phyloP scores from a whole-genome alignment of 2,797 vertebrate species.

The Meda fulgida region DNA sequence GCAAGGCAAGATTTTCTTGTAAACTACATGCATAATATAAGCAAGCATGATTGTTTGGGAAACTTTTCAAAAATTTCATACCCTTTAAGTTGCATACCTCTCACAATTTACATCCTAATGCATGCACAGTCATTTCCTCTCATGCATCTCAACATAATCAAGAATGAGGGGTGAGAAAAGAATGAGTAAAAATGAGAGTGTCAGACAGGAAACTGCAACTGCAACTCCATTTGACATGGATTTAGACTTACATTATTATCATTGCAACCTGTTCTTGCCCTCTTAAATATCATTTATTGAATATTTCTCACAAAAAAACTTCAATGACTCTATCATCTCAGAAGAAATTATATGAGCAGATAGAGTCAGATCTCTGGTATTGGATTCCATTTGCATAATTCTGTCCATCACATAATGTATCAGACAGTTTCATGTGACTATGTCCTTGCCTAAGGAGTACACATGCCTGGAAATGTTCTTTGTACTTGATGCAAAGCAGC shows the following conservation, averaged over 20 bases:
- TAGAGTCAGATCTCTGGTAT: background rate
- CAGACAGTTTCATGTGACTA: background rate
- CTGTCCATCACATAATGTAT: background rate
- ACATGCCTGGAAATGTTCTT: background rate
- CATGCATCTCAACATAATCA: background rate
- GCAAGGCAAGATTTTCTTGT: background rate
- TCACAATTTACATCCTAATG: conserved; percentile 20
- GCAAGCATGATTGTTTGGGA: conserved; percentile 14
- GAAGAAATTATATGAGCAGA: background rate
- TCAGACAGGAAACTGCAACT: conserved; percentile 48
- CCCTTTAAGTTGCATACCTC: background rate
- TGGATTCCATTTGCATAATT: background rate
- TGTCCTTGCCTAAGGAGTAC: background rate
- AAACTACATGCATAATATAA: background rate
- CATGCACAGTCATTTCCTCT: conserved; percentile 30
- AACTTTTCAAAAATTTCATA: background rate
- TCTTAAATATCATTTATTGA: background rate
- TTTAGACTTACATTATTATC: background rate
- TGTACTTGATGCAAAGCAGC: conserved; percentile 8
- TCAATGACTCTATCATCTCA: background rate
- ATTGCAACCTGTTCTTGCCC: background rate
- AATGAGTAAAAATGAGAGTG: conserved; percentile 32
- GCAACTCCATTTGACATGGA: background rate
- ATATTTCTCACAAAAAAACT: background rate
- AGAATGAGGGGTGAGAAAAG: conserved; percentile 36